Percentiles rank a stretch among this genome's conserved stretches.
phyloP scores from a whole-genome alignment of 1,140 invertebrate genomes.

The Drosophila jambulina region DNA sequence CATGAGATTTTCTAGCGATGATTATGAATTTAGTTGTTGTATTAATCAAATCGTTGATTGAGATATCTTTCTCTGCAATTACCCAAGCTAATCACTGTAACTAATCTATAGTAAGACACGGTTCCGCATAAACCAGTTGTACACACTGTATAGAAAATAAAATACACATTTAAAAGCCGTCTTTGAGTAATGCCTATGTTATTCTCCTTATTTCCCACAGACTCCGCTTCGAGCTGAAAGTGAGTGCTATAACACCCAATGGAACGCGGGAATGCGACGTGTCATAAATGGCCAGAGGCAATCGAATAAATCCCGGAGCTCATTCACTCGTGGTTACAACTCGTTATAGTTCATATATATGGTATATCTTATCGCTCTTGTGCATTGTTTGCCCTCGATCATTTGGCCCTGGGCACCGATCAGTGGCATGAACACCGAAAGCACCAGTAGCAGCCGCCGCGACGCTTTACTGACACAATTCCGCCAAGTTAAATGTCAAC shows the following conservation, averaged over 20 bases:
- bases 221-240: background rate
- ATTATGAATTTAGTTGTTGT: background rate
- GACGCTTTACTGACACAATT: slow-evolving; percentile 44
- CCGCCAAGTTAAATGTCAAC: slow-evolving; percentile 40
- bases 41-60: background rate
- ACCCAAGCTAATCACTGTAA: slow-evolving; percentile 5
- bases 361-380: slow-evolving; percentile 56
- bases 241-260: background rate
- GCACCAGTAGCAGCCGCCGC: slow-evolving; percentile 15
- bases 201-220: slow-evolving; percentile 6
- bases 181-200: background rate
- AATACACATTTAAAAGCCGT: background rate
- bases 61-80: slow-evolving; percentile 1
- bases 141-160: slow-evolving; percentile 7
- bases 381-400: slow-evolving; percentile 52
- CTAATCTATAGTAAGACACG: slow-evolving; percentile 12
- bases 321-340: slow-evolving; percentile 12
- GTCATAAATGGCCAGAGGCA: slow-evolving; percentile 21
- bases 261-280: slow-evolving; percentile 15
- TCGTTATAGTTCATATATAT: background rate
- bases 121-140: slow-evolving; percentile 36
- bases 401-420: slow-evolving; percentile 44
- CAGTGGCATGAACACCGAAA: slow-evolving; percentile 35
- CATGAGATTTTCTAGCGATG: no score
- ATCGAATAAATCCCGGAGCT: slow-evolving; percentile 6